These are phyloP conservation scores for Tetragonula clypearis DNA, from an alignment of 1,140 invertebrate species.

Conservation along the genomic window DNA sequence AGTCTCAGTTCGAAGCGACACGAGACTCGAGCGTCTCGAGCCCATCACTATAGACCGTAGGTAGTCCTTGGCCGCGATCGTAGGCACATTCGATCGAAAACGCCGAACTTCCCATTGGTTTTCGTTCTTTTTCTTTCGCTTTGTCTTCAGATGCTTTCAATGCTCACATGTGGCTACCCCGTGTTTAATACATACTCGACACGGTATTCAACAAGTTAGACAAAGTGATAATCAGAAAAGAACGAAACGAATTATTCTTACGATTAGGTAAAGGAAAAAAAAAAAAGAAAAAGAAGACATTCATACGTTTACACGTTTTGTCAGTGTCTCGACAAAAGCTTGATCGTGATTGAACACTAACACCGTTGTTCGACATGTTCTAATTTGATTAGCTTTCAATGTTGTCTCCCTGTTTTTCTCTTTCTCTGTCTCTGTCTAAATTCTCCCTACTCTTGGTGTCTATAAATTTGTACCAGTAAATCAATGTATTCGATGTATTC, in stretches of 20 bases:
- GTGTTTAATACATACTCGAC: background rate
- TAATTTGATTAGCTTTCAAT: slow-evolving; percentile 38
- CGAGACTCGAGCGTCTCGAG: slow-evolving; percentile 26
- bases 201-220: background rate
- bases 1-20: background rate
- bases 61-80: slow-evolving; percentile 61
- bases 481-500: slow-evolving; percentile 35
- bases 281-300: background rate
- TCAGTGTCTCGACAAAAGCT: slow-evolving; percentile 42
- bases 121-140: slow-evolving; percentile 18
- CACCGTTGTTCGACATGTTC: slow-evolving; percentile 7
- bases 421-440: background rate
- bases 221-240: background rate
- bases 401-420: background rate
- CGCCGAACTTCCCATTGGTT: background rate
- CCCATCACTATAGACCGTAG: slow-evolving; percentile 46
- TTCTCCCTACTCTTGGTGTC: background rate
- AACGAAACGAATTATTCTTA: background rate
- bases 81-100: slow-evolving; percentile 67
- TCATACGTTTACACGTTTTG: slow-evolving; percentile 26
- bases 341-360: slow-evolving; percentile 8
- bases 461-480: slow-evolving; percentile 9
- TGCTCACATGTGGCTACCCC: background rate
- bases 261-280: background rate
- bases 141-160: background rate